phyloP scores from a whole-genome alignment of 2,797 vertebrate genomes.

The Knipowitschia caucasica region DNA sequence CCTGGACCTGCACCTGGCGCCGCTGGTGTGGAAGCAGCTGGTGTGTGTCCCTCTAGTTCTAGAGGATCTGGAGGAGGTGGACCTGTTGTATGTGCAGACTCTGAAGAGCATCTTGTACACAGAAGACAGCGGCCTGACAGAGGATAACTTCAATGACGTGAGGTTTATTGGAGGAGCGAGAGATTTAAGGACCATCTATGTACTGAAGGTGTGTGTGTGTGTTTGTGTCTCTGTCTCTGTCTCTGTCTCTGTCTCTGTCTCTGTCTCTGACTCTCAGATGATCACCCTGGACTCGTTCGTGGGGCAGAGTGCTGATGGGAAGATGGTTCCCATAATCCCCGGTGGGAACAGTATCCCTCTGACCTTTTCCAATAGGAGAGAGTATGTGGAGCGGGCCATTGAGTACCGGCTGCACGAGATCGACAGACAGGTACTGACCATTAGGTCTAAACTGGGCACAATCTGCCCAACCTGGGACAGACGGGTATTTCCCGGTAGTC shows the following conservation, averaged over 20 bases:
- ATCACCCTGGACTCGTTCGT: conserved; percentile 83
- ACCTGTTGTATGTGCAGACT: conserved; percentile 79
- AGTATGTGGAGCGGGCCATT: conserved; percentile 78
- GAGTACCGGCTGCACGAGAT: conserved; percentile 81
- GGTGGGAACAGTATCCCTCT: conserved; percentile 80
- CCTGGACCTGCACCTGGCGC: conserved; percentile 80
- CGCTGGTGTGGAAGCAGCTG: conserved; percentile 83
- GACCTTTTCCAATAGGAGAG: conserved; percentile 79
- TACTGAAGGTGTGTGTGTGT: no score
- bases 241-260: no score
- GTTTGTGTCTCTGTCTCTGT: no score
- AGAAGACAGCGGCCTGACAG: conserved; percentile 81
- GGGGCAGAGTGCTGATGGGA: conserved; percentile 78
- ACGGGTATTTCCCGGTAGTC: no score
- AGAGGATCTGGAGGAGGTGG: conserved; percentile 81
- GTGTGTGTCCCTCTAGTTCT: conserved; percentile 77
- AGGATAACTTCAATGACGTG: conserved; percentile 83
- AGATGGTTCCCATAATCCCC: conserved; percentile 79
- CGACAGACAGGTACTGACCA: conserved; percentile 70
- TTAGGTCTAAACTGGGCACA: no score
- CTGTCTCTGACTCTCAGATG: conserved; percentile 65
- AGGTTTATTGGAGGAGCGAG: no score
- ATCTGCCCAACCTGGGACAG: no score
- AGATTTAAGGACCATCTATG: no score
- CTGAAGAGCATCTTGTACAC: conserved; percentile 82